Base-by-base conservation (phyloP, 2,113 vertebrate species). In the Megatriorchis doriae region DNA sequence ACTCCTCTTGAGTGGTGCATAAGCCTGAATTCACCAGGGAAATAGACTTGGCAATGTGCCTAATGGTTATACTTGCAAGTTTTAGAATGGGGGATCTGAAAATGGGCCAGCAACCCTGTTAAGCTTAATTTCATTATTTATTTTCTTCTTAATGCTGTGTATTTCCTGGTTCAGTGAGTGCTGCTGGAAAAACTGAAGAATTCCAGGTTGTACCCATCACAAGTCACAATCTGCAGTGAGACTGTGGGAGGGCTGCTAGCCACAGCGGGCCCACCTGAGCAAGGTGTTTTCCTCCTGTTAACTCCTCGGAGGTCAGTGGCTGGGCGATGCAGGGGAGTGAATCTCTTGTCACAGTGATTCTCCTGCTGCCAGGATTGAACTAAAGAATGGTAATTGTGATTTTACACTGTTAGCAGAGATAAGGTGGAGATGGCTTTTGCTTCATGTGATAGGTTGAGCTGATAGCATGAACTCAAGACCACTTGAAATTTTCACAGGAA, bases 121-220 rank as follows among this genome's bases (percentile, higher is more conserved):
- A 97, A 95, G 93, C 90, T 81, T 93, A 95, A 93, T 96, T 97
- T 96, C 52, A 91, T 96, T 96, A 97, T 96, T 97, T 97, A 92
- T 96, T 97, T 97, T 97, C 71, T 92, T 92, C 66, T 79, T 94
- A 87, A 63, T 92, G 74, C 38, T 63, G 38, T 88, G 55, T 61
- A 63, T 94, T 94, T 95, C 66, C 90, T 81, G 77, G 74, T 89
- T 93, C 77, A 79, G 65, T 52, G 88, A 81, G 34, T 78, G 93
- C 87, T 91, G 80, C 91, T 77, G 87, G 89, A 95, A 97, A 97
- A 93, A 86, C 9, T 0, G 1, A 80, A 73, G 70, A 72, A 67
- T 92, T 83, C 65, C 65, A 61, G 23, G 71, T 73, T 87, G 59
- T 58, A 38, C 7, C 6, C 21, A 4, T 47, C 56, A 45, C 16